Evolutionary conservation across 2,113 vertebrate genomes (phyloP).

Genomic region (Sphaerodactylus townsendi): DNA sequence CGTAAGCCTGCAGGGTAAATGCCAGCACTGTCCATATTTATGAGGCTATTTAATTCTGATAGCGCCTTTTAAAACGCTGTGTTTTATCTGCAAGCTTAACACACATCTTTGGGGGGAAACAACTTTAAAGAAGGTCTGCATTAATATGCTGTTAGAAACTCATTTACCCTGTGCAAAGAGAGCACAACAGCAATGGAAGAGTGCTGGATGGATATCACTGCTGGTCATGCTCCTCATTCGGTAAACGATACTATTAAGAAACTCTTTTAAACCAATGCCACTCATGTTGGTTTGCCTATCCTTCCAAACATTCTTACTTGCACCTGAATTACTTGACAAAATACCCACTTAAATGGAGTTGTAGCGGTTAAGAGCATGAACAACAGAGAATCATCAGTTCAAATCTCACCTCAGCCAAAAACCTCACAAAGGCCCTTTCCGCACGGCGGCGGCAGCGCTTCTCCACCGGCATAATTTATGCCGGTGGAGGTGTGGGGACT

Average conservation of each 20-base stretch:
- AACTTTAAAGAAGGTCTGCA: neutral
- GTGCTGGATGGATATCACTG: neutral
- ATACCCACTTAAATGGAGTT: neutral
- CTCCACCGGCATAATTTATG: too few species aligned
- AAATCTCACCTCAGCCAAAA: neutral
- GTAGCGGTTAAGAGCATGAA: neutral
- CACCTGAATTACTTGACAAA: neutral
- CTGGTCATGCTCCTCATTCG: neutral
- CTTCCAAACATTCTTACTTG: neutral
- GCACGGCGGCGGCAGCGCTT: too few species aligned
- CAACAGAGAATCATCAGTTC: neutral
- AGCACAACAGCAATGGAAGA: neutral
- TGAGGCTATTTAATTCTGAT: neutral
- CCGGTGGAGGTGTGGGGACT: too few species aligned
- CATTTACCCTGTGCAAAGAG: neutral
- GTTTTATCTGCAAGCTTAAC: neutral
- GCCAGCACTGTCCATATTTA: neutral
- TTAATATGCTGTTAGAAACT: neutral
- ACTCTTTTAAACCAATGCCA: neutral
- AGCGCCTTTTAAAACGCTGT: neutral
- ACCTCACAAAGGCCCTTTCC: too few species aligned
- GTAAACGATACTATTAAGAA: neutral
- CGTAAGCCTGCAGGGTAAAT: neutral
- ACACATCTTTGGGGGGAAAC: too few species aligned
- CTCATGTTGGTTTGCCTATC: neutral